phyloP scores from a whole-genome alignment of 2,797 vertebrate genomes.

The Squalus acanthias region DNA sequence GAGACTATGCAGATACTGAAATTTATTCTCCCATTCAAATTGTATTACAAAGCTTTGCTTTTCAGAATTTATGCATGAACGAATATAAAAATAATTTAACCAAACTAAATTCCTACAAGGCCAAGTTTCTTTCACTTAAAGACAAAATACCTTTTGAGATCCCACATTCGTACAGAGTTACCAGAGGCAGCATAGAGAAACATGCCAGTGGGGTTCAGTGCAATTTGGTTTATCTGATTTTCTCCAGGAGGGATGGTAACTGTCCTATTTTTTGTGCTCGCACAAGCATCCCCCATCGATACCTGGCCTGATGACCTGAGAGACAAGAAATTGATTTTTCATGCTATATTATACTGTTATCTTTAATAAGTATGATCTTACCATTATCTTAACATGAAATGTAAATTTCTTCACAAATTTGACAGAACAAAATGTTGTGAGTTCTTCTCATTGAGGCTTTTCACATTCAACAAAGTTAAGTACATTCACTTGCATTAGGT shows the following conservation, averaged over 20 bases:
- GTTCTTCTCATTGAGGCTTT: not conserved
- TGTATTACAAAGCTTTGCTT: not conserved
- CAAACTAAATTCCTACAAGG: not conserved
- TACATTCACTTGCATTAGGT: not conserved
- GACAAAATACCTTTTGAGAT: slow-evolving; percentile 80
- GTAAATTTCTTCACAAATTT: not conserved
- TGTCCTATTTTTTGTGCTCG: slow-evolving; percentile 69
- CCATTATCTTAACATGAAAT: not conserved
- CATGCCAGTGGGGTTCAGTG: slow-evolving; percentile 78
- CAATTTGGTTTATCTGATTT: slow-evolving; percentile 91
- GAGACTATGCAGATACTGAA: not conserved
- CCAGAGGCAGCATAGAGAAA: slow-evolving; percentile 90
- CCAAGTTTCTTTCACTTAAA: not conserved
- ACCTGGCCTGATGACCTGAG: slow-evolving; percentile 88
- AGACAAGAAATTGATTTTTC: not conserved
- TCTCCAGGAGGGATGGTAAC: slow-evolving; percentile 85
- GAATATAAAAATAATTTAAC: not conserved
- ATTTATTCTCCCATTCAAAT: not conserved
- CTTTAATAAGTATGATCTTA: not conserved
- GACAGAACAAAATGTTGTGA: not conserved
- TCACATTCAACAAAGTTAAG: not conserved
- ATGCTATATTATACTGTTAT: not conserved
- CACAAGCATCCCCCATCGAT: slow-evolving; percentile 73
- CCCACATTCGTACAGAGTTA: slow-evolving; percentile 95
- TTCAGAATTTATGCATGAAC: not conserved